phyloP scores from a whole-genome alignment of 2,888 invertebrate species.

The Reticulitermes lucifugus region DNA sequence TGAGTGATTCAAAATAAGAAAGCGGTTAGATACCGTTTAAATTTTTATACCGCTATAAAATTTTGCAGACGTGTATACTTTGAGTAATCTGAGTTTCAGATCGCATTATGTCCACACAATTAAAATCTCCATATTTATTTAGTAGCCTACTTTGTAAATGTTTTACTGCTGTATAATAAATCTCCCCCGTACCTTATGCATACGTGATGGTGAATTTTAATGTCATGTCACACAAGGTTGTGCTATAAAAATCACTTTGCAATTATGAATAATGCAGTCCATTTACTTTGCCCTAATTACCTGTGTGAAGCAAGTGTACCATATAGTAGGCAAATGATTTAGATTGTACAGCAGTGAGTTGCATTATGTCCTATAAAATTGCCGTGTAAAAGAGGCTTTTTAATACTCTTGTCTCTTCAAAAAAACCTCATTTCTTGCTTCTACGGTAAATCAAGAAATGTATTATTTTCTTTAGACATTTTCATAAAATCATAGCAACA shows the following conservation, averaged over 20 bases:
- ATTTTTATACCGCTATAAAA: neutral
- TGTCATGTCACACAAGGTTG: conserved; percentile 30
- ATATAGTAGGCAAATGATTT: neutral
- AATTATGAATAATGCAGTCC: conserved; percentile 25
- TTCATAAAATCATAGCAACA: too few species aligned
- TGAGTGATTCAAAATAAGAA: too few species aligned
- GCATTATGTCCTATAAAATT: too few species aligned
- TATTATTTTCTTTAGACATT: too few species aligned
- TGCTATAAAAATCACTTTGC: conserved; percentile 29
- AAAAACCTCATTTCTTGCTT: too few species aligned
- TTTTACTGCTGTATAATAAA: conserved; percentile 35
- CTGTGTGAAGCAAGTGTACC: neutral
- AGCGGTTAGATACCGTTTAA: too few species aligned
- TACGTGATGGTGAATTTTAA: conserved; percentile 31
- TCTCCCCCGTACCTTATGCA: neutral
- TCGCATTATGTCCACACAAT: conserved; percentile 36
- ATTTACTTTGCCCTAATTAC: neutral
- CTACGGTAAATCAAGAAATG: too few species aligned
- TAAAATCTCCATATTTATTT: conserved; percentile 36
- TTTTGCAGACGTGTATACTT: neutral
- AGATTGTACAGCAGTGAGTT: neutral
- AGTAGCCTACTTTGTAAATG: conserved; percentile 1
- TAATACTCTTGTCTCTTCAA: too few species aligned
- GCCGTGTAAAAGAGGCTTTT: too few species aligned
- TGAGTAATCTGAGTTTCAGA: neutral